Base-by-base conservation (phyloP, 1,140 invertebrate genomes). In the Zophobas morio region DNA sequence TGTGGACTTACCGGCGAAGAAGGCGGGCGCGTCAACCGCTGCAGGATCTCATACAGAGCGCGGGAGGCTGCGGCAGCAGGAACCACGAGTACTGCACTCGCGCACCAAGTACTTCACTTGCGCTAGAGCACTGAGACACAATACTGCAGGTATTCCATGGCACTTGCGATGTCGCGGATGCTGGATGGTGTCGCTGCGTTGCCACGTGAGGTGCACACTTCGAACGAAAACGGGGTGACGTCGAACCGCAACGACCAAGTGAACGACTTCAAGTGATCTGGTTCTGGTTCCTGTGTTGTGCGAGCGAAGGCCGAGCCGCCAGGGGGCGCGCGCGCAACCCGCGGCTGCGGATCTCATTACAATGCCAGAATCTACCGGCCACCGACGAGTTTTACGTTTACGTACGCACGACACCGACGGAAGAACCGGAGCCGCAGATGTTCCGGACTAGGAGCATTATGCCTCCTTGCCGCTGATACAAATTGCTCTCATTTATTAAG, bases 231-330 rank as follows among this genome's bases (percentile, higher is more conserved):
- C 33, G 3, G 20, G 6, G 3, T 63, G 35, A 63, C 57, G 57
- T 63, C 33, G 60, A 66, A 49, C 70, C 40, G 70, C 32, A 57
- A 35, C 76, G 51, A 6, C 32, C 76, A 63, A 77, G 70, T 73
- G 76, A 73, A 63, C 76, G 76, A 77, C 76, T 77, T 77, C 66
- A 36, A 77, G 70, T 77, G 76, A 77, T 77, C 76, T 73, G 42
- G 76, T 77, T 73, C 70, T 76, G 74, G 74, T 54, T 42, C 63
- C 75, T 70, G 75, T 76, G 54, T 36, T 20, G 8, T 51, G 74
- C 37, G 54, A 46, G 42, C 54, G 39, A 60, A 40, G 57, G 57
- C 56, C 56, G 57, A 70, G 57, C 56, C 35, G 49, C n/a, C 60
- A 42, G 56, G 49, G 74, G 63, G 54, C 71, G 71, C 71, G 71